phyloP scores from a whole-genome alignment of 2,113 vertebrate species.

The Muntiacus muntjak region DNA sequence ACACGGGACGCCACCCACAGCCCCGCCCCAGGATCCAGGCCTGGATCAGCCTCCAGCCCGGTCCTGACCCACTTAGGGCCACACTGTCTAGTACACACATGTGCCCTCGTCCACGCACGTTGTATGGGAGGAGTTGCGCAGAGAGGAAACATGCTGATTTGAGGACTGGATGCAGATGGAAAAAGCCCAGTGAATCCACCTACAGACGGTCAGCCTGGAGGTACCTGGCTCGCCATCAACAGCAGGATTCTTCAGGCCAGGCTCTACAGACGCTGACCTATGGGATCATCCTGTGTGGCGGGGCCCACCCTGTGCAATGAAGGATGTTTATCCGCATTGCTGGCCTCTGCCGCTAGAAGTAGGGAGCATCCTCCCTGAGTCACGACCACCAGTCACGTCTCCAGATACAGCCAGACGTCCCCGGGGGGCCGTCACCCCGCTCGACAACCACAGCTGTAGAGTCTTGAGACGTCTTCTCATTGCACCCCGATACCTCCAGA shows the following conservation, averaged over 20 bases:
- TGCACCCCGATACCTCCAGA: neutral
- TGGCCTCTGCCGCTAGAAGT: neutral
- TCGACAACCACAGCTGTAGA: neutral
- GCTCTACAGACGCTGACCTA: fast-evolving
- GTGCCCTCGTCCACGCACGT: fast-evolving
- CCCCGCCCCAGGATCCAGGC: neutral
- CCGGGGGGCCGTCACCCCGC: neutral
- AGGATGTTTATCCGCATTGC: neutral
- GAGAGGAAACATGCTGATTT: fast-evolving
- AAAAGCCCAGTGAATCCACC: neutral
- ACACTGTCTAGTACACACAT: fast-evolving
- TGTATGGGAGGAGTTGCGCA: fast-evolving
- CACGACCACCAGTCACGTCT: neutral
- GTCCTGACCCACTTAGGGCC: neutral
- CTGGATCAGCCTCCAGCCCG: fast-evolving
- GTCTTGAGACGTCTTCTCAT: neutral
- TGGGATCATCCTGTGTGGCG: fast-evolving
- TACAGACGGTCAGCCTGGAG: neutral
- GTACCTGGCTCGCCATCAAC: fast-evolving
- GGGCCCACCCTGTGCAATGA: neutral
- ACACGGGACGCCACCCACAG: fast-evolving
- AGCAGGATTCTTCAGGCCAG: neutral
- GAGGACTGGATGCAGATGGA: fast-evolving
- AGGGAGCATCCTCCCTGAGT: neutral
- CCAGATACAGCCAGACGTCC: neutral